Evolutionary conservation across 2,113 vertebrate genomes (phyloP).

Genomic region (Glaucidium brasilianum): DNA sequence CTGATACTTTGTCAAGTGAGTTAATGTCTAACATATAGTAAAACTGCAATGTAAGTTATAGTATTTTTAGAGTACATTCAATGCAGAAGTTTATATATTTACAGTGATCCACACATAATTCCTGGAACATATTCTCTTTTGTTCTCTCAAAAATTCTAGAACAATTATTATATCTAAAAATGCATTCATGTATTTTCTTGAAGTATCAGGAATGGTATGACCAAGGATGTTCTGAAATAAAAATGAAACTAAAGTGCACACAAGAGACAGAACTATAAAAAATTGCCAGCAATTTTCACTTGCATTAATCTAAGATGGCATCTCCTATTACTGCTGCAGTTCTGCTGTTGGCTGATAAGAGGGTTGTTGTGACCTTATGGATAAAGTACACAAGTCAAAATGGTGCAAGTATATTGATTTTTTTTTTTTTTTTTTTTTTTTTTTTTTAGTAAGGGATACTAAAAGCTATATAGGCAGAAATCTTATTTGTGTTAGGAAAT

Average conservation of each 20-base stretch:
- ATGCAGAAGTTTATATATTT: background rate
- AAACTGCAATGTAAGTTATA: background rate
- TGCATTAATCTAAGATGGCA: constrained; percentile 71
- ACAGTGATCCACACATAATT: background rate
- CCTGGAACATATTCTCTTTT: background rate
- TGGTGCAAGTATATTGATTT: background rate
- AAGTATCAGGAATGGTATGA: constrained; percentile 13
- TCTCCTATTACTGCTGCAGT: constrained; percentile 54
- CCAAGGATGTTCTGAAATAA: constrained; percentile 33
- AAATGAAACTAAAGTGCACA: constrained; percentile 28
- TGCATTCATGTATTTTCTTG: constrained; percentile 35
- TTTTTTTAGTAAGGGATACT: background rate
- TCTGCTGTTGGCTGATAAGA: constrained; percentile 58
- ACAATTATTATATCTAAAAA: constrained; percentile 31
- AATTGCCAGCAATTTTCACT: constrained; percentile 47
- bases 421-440: constrained; percentile 11
- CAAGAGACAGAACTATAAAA: constrained; percentile 38
- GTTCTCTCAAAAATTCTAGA: background rate
- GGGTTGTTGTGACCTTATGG: constrained; percentile 48
- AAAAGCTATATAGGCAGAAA: background rate
- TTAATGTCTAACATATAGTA: background rate
- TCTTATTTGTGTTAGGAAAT: background rate
- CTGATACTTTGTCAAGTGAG: background rate
- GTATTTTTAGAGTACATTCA: background rate
- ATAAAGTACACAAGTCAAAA: constrained; percentile 34